Percentiles rank a stretch among this genome's conserved stretches.
Evolutionary conservation across 2,888 invertebrate species (phyloP).

Genomic region (Nipponacmea schrenckii): DNA sequence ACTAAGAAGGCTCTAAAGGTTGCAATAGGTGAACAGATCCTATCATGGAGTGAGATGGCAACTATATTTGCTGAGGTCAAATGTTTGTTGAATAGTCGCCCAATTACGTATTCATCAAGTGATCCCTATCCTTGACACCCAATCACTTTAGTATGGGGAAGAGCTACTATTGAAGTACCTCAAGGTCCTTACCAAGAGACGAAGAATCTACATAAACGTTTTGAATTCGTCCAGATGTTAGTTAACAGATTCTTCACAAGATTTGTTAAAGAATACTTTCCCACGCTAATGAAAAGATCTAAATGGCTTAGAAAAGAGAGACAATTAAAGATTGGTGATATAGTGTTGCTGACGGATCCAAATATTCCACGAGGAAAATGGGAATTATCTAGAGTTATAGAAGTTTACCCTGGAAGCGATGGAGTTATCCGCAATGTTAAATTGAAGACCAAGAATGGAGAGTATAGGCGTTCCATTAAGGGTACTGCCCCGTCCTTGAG

Average conservation of each 20-base stretch:
- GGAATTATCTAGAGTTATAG: slow-evolving; percentile 9
- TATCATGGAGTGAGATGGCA: slow-evolving; percentile 21
- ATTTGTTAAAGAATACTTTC: slow-evolving; percentile 23
- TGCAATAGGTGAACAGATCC: slow-evolving; percentile 14
- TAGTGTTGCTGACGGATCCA: slow-evolving; percentile 11
- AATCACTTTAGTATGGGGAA: too few relatives aligned
- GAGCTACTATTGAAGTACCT: too few relatives aligned
- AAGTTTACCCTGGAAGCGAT: slow-evolving; percentile 21
- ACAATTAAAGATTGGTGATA: slow-evolving; percentile 19
- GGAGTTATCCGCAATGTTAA: slow-evolving; percentile 10
- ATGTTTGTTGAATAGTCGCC: slow-evolving; percentile 23
- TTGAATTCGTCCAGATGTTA: slow-evolving; percentile 22
- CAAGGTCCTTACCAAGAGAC: too few relatives aligned
- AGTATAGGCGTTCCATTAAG: slow-evolving; percentile 3
- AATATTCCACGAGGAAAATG: slow-evolving; percentile 12
- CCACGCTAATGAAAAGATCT: slow-evolving; percentile 14
- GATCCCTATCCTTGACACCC: slow-evolving; percentile 20
- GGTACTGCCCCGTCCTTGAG: neutral
- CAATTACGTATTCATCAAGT: slow-evolving; percentile 20
- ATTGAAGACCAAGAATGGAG: slow-evolving; percentile 12
- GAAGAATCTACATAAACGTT: slow-evolving; percentile 13
- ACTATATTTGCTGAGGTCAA: slow-evolving; percentile 18
- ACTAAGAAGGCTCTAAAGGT: slow-evolving; percentile 17
- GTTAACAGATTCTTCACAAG: slow-evolving; percentile 12
- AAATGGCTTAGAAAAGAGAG: slow-evolving; percentile 17